Evolutionary conservation across 2,797 vertebrate species (phyloP), one percentile per base, ranked within the genome.

Genomic region (Dendrocincla fuliginosa): DNA sequence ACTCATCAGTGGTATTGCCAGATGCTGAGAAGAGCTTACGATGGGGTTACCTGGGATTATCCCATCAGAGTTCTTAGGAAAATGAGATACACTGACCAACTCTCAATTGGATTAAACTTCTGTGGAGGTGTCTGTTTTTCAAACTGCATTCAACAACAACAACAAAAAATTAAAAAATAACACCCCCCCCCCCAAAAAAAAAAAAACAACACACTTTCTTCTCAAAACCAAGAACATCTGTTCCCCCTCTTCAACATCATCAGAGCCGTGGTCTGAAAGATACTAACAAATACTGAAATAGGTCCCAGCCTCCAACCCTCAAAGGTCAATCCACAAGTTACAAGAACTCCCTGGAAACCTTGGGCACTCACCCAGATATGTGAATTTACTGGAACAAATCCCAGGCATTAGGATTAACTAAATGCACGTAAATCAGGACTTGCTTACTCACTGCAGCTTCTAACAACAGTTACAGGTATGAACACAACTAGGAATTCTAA

Each of bases 41-140:
- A 67, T 70, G 49, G 44, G 10, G 96, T 92, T 95, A 96, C 95
- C 93, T 92, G 84, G 64, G 93, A 96, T 92, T 89, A 96, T 92
- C 87, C 68, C 49, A 92, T 90, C 74, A 56, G 63, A 82, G 71
- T 84, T 78, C 32, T 91, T 84, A 80, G 71, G 71, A 94, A 78
- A 91, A 91, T 13, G 52, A 89, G 84, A 91, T 92, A 83, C n/a
- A 56, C 59, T 24, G 41, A 44, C 47, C 6, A 2, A 23, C 33
- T 52, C 52, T 59, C 70, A 89, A 65, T 77, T 79, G 89, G 81
- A 92, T 92, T 94, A 76, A 82, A 55, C 32, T 52, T 15, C 39
- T 44, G 46, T 13, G 20, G 28, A 89, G 8, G 22, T 11, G 32
- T n/a, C 30, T 86, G 49, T 5, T 80, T 81, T 60, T 44, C 56